These are phyloP conservation scores for Mionectes macconnelli DNA, from an alignment of 2,113 vertebrate genomes.

Conservation along the genomic window DNA sequence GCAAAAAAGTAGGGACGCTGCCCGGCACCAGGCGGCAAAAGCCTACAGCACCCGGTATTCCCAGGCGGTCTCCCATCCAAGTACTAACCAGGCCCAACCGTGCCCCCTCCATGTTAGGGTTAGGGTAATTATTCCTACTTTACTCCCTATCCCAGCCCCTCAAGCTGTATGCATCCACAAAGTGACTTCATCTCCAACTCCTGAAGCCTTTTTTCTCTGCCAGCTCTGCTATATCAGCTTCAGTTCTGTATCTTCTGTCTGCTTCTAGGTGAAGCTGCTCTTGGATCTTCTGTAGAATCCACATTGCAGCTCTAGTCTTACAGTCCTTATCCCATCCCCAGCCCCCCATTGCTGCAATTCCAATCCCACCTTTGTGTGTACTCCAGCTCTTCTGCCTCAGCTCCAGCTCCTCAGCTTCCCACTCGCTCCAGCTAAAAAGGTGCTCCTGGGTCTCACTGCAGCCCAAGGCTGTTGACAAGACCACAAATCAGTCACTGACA, in stretches of 20 bases:
- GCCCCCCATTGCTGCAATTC: neutral
- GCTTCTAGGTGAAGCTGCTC: neutral
- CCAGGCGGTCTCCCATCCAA: no score
- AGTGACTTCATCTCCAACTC: neutral
- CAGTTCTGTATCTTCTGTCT: neutral
- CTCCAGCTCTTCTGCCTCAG: neutral
- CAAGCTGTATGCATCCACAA: accelerated
- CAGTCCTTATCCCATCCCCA: neutral
- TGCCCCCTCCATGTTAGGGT: no score
- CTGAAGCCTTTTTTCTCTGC: neutral
- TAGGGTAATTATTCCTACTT: neutral
- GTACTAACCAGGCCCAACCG: no score
- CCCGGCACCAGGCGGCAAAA: no score
- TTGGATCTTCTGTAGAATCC: neutral
- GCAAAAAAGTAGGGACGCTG: no score
- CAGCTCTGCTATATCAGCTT: neutral
- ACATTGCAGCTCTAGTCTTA: neutral
- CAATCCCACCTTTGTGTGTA: neutral
- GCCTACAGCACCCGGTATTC: no score
- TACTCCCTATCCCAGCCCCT: neutral
- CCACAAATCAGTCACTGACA: neutral
- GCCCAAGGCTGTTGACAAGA: neutral
- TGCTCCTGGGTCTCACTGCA: neutral
- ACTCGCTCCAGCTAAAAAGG: neutral
- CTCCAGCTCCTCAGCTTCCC: neutral